A percentile compares a stretch with the other conserved stretches of the same genome.
phyloP scores from a whole-genome alignment of 1,140 invertebrate species.

The Ooceraea biroi region DNA sequence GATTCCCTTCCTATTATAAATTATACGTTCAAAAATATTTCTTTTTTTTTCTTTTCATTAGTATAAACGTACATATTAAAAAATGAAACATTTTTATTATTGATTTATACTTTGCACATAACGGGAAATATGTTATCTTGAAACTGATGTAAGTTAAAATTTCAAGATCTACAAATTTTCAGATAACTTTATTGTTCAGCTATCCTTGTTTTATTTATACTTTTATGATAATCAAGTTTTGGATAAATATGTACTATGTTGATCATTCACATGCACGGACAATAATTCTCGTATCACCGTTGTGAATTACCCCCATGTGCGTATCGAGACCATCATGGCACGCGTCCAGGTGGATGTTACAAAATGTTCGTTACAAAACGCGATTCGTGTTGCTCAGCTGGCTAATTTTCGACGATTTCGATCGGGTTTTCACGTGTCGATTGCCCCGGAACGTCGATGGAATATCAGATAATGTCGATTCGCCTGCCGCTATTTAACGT shows the following conservation, averaged over 20 bases:
- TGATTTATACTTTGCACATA: neutral
- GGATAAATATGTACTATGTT: neutral
- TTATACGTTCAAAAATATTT: neutral
- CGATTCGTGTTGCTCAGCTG: constrained; percentile 70
- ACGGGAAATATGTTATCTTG: neutral
- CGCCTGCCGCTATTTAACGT: constrained; percentile 31
- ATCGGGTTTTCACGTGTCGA: constrained; percentile 21
- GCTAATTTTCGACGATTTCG: constrained; percentile 74
- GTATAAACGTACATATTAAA: neutral
- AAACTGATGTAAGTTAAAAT: neutral
- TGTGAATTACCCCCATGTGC: constrained; percentile 49
- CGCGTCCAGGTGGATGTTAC: constrained; percentile 76
- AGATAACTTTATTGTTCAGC: neutral
- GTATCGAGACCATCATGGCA: constrained; percentile 48
- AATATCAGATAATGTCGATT: constrained; percentile 35
- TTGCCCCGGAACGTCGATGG: constrained; percentile 33
- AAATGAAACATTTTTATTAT: neutral
- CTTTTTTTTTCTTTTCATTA: neutral
- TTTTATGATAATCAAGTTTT: neutral
- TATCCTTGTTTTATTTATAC: neutral
- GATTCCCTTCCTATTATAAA: neutral
- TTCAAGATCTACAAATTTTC: neutral
- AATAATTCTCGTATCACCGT: constrained; percentile 44
- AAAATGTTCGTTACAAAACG: constrained; percentile 75
- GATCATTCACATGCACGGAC: neutral